Percentiles rank a stretch among this genome's conserved stretches.
These are phyloP conservation scores for Odontocolon sp. DNA, from an alignment of 2,888 invertebrate species.

Conservation along the genomic window DNA sequence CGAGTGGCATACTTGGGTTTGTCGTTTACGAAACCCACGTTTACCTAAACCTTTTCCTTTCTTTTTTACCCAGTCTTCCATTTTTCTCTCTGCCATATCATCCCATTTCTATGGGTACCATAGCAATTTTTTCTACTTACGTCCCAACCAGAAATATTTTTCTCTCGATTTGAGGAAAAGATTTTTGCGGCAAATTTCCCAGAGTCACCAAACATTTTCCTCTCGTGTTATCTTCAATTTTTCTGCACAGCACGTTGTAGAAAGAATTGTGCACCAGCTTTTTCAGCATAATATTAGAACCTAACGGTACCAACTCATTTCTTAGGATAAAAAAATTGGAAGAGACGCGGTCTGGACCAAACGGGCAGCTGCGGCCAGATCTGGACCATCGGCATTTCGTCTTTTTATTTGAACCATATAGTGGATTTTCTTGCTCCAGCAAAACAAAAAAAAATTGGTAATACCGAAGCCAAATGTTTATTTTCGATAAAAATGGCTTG, in stretches of 20 bases:
- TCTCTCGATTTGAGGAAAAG: not conserved
- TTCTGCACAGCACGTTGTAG: not conserved
- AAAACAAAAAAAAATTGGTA: conserved; percentile 17
- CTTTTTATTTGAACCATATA: conserved; percentile 28
- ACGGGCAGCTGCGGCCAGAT: conserved; percentile 23
- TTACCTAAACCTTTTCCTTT: not conserved
- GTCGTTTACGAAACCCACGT: conserved; percentile 23
- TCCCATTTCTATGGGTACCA: not conserved
- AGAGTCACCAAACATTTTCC: not conserved
- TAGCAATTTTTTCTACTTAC: not conserved
- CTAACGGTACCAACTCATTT: conserved; percentile 5
- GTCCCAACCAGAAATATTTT: conserved; percentile 4
- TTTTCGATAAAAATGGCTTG: conserved; percentile 11
- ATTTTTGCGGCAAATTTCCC: not conserved
- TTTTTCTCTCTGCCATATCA: not conserved
- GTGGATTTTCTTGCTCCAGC: no score
- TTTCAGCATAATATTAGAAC: conserved; percentile 9
- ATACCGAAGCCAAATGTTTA: conserved; percentile 20
- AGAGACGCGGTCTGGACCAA: no score
- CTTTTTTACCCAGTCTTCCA: not conserved
- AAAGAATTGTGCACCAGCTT: not conserved
- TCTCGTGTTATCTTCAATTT: conserved; percentile 10
- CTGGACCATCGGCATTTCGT: not conserved
- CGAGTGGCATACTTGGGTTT: conserved; percentile 35
- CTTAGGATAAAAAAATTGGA: conserved; percentile 13